phyloP scores from a whole-genome alignment of 2,113 vertebrate genomes.

The Patagioenas fasciata region DNA sequence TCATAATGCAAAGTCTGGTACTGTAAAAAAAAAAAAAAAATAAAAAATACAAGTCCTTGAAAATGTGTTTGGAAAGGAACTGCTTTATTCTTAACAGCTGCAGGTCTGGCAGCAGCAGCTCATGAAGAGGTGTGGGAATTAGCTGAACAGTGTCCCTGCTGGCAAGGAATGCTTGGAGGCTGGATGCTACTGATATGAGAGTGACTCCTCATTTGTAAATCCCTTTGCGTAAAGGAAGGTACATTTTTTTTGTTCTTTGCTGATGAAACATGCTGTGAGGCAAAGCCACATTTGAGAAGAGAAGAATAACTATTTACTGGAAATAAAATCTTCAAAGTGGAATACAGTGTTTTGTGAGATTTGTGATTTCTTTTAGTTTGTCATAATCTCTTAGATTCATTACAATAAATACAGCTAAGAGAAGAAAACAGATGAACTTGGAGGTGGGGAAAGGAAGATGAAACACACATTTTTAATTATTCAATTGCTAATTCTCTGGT shows the following conservation, averaged over 20 bases:
- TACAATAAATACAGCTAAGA: background rate
- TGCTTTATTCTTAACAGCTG: conserved; percentile 37
- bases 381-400: background rate
- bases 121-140: conserved; percentile 23
- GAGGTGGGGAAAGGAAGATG: background rate
- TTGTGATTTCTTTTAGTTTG: background rate
- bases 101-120: conserved; percentile 21
- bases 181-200: accelerated
- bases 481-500: background rate
- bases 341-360: background rate
- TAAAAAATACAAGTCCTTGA: background rate
- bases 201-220: background rate
- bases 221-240: background rate
- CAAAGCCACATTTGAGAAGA: background rate
- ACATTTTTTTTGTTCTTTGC: background rate
- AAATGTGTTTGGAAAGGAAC: conserved; percentile 48
- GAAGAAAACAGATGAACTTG: background rate
- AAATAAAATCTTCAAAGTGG: conserved; percentile 8
- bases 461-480: background rate
- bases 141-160: conserved; percentile 2
- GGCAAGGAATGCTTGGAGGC: background rate
- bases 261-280: background rate
- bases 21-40: background rate
- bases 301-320: background rate
- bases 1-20: background rate